Evolutionary conservation across 2,888 invertebrate genomes (phyloP).

Genomic region (Pollenia amentaria): DNA sequence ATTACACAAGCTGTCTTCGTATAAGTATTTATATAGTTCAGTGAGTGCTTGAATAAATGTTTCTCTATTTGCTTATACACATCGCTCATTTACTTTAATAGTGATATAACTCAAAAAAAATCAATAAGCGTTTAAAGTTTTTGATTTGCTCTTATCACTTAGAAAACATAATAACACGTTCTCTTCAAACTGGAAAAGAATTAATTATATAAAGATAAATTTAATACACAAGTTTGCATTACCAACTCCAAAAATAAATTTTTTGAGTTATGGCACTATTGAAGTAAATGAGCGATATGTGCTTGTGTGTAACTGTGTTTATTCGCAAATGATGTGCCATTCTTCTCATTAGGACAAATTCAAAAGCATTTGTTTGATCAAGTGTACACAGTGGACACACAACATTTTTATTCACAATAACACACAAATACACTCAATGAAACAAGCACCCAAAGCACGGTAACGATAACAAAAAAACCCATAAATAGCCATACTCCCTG

Average conservation of each 20-base stretch:
- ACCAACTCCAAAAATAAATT: no score
- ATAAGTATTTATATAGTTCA: background rate
- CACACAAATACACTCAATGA: background rate
- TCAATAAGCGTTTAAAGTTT: no score
- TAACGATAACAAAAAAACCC: background rate
- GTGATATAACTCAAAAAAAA: no score
- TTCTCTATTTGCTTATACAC: background rate
- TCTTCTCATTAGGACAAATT: constrained; percentile 55
- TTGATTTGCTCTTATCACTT: no score
- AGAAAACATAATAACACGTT: no score
- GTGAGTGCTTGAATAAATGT: constrained; percentile 5
- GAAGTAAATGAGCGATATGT: background rate
- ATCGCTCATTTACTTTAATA: no score
- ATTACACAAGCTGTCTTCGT: background rate
- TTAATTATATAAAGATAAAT: no score
- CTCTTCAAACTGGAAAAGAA: no score
- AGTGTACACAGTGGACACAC: constrained; percentile 61
- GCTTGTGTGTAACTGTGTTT: background rate
- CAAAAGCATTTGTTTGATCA: constrained; percentile 68
- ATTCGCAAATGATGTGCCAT: constrained; percentile 13
- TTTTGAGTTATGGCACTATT: no score
- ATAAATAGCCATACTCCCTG: constrained; percentile 16
- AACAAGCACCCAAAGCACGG: background rate
- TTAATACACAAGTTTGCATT: no score
- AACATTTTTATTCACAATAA: constrained; percentile 10